A percentile compares a stretch with the other conserved stretches of the same genome.
These are phyloP conservation scores for Periophthalmus modestus DNA, from an alignment of 2,113 vertebrate genomes.

Conservation along the genomic window DNA sequence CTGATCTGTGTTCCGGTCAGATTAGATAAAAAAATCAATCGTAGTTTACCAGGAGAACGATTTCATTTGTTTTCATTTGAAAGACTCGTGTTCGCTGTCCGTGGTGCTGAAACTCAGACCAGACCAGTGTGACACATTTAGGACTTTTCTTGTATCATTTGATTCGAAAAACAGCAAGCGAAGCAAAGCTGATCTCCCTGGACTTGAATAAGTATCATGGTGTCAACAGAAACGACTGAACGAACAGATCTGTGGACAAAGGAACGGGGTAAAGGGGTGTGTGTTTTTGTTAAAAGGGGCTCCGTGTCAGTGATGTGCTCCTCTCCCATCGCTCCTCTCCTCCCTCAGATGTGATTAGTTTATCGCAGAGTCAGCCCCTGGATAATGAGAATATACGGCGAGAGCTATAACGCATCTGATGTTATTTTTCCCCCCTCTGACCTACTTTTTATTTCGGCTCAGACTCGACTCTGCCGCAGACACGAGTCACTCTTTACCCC, in stretches of 20 bases:
- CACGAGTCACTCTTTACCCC: constrained; percentile 32
- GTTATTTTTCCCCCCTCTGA: constrained; percentile 27
- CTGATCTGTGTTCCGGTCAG: constrained; percentile 20
- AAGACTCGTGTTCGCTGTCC: constrained; percentile 42
- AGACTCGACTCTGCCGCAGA: constrained; percentile 17
- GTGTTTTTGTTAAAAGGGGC: constrained; percentile 15
- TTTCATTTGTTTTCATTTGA: constrained; percentile 10
- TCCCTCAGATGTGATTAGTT: constrained; percentile 42
- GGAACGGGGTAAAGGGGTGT: neutral
- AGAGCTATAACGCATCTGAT: constrained; percentile 42
- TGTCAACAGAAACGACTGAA: constrained; percentile 7
- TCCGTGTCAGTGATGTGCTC: constrained; percentile 21
- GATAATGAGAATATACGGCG: constrained; percentile 54
- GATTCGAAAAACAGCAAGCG: constrained; percentile 4
- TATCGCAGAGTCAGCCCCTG: constrained; percentile 34
- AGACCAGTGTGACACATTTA: neutral
- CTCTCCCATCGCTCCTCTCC: constrained; percentile 14
- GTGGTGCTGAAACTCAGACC: constrained; percentile 40
- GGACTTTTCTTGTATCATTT: neutral
- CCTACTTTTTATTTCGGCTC: constrained; percentile 45
- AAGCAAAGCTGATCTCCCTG: constrained; percentile 25
- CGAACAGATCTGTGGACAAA: constrained; percentile 8
- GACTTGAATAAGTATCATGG: constrained; percentile 14
- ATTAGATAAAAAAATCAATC: neutral
- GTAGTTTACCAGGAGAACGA: neutral